Percentiles rank a stretch among this genome's conserved stretches.
These are phyloP conservation scores for Sinocyclocheilus grahami DNA, from an alignment of 2,113 vertebrate genomes.

Conservation along the genomic window DNA sequence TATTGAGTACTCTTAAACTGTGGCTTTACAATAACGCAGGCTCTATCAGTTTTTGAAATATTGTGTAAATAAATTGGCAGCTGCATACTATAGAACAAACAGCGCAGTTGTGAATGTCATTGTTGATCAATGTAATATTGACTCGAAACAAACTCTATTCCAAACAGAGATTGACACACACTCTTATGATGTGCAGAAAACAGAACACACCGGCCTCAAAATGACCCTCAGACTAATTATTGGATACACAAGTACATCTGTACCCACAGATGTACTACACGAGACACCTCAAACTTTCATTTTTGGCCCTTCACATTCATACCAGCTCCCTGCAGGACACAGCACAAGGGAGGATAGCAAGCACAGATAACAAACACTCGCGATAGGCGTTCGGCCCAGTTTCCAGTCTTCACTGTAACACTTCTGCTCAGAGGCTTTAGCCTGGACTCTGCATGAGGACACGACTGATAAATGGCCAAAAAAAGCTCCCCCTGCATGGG, in stretches of 20 bases:
- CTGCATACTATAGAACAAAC: not conserved
- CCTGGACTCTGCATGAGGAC: not conserved
- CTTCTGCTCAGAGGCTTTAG: not conserved
- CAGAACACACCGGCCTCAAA: not conserved
- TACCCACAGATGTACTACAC: not conserved
- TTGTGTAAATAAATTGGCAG: not conserved
- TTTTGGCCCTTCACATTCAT: conserved; percentile 2
- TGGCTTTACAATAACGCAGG: not conserved
- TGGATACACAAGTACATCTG: not conserved
- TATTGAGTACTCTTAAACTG: not conserved
- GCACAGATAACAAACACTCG: not conserved
- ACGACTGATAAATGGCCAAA: not conserved
- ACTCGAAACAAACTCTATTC: not conserved
- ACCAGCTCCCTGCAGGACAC: not conserved
- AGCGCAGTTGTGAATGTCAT: not conserved
- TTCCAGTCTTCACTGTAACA: conserved; percentile 18
- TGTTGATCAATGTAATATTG: not conserved
- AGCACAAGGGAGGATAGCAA: conserved; percentile 4
- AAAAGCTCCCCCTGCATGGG: not conserved
- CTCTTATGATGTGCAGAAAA: not conserved
- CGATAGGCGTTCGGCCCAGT: conserved; percentile 39
- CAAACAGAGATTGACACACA: not conserved
- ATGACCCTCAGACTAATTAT: not conserved
- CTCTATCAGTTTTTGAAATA: not conserved
- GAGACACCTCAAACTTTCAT: not conserved